Evolutionary conservation across 2,888 invertebrate genomes (phyloP).

Genomic region (Cosmia trapezina): DNA sequence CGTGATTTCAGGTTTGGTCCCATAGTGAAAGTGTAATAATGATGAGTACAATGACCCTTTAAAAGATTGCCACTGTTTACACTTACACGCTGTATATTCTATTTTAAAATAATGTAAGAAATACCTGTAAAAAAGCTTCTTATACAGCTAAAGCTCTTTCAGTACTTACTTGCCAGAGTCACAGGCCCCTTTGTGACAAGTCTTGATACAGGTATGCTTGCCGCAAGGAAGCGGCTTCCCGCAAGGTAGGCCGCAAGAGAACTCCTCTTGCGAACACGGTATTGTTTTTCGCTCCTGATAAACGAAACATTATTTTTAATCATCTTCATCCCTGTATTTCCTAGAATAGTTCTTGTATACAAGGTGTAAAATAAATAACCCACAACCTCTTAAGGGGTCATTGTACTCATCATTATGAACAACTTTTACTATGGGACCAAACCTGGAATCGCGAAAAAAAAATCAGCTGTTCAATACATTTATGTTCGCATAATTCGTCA

Average conservation of each 20-base stretch:
- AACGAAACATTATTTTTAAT: not conserved
- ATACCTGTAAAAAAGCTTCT: not conserved
- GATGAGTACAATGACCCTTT: too few relatives aligned
- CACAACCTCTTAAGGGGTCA: too few relatives aligned
- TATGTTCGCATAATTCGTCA: too few relatives aligned
- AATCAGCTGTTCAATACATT: too few relatives aligned
- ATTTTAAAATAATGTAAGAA: not conserved
- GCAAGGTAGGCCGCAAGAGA: constrained; percentile 97
- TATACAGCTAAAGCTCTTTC: not conserved
- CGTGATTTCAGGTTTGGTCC: too few relatives aligned
- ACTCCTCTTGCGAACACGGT: constrained; percentile 95
- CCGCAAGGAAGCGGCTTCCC: constrained; percentile 95
- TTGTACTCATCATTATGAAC: too few relatives aligned
- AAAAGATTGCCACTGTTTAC: too few relatives aligned
- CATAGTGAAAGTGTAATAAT: too few relatives aligned
- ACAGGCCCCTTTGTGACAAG: constrained; percentile 95
- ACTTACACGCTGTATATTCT: too few relatives aligned
- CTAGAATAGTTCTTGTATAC: not conserved
- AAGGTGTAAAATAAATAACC: too few relatives aligned
- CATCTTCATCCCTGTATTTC: not conserved
- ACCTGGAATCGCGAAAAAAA: too few relatives aligned
- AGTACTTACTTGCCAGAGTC: constrained; percentile 90
- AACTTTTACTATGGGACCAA: too few relatives aligned
- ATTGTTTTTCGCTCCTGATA: constrained; percentile 95
- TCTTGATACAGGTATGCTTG: constrained; percentile 95